Evolutionary conservation across 2,797 vertebrate species (phyloP).

Genomic region (Linurgus olivaceus): DNA sequence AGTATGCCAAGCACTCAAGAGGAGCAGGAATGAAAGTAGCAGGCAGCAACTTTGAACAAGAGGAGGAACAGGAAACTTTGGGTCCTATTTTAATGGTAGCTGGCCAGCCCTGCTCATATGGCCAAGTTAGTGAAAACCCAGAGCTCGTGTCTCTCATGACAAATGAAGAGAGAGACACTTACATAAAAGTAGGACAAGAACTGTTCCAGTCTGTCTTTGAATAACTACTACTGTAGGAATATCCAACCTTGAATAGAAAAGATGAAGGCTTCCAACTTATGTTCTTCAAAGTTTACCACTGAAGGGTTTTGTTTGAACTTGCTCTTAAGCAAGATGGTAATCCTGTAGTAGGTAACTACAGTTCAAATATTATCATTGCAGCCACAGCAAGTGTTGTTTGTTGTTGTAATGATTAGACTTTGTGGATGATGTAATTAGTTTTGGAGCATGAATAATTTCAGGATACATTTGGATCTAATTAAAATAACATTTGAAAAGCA

Average conservation of each 20-base stretch:
- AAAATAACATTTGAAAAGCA: background rate
- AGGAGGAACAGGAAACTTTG: conserved; percentile 31
- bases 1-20: background rate
- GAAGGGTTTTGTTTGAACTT: background rate
- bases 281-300: background rate
- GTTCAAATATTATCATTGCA: background rate
- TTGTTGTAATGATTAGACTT: background rate
- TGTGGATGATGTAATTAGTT: background rate
- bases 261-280: background rate
- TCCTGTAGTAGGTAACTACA: background rate
- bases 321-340: background rate
- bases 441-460: background rate
- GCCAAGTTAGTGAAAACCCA: conserved; percentile 60
- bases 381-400: background rate
- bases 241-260: background rate
- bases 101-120: conserved; percentile 37
- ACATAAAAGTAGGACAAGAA: conserved; percentile 67
- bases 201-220: conserved; percentile 68
- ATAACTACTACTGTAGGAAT: background rate
- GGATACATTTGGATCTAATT: background rate
- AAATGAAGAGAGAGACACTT: conserved; percentile 53
- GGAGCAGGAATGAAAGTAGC: background rate
- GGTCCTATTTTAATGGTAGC: conserved; percentile 60
- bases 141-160: conserved; percentile 70
- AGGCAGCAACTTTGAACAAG: background rate